Percentiles rank a stretch among this genome's conserved stretches.
phyloP scores from a whole-genome alignment of 2,113 vertebrate genomes.

The Rhegmatorhina hoffmannsi region DNA sequence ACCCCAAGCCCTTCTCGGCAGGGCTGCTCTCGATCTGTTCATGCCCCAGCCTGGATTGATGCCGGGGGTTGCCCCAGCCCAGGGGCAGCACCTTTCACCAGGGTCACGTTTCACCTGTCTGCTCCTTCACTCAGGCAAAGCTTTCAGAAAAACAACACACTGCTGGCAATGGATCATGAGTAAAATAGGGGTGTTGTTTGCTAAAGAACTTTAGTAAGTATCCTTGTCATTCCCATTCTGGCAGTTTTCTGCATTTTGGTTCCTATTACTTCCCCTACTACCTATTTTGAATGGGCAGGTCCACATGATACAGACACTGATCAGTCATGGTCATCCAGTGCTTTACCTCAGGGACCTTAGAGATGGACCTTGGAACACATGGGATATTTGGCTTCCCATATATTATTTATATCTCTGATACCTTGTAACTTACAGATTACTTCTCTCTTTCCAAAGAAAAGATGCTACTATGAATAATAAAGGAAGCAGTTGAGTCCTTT shows the following conservation, averaged over 20 bases:
- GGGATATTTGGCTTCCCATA: not conserved
- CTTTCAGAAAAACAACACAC: constrained; percentile 88
- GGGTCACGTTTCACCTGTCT: constrained; percentile 89
- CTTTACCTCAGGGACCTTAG: not conserved
- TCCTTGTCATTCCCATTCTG: constrained; percentile 90
- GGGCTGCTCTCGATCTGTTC: not conserved
- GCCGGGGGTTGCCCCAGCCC: accelerated
- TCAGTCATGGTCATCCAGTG: not conserved
- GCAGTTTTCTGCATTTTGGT: constrained; percentile 89
- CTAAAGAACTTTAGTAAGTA: constrained; percentile 91
- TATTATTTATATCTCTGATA: not conserved
- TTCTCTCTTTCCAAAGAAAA: not conserved
- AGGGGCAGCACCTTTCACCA: constrained; percentile 29
- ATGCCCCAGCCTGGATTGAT: not conserved
- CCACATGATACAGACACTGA: constrained; percentile 79
- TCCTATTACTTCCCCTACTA: constrained; percentile 88
- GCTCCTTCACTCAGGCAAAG: constrained; percentile 80
- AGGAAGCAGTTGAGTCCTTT: not conserved
- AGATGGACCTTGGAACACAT: not conserved
- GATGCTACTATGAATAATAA: not conserved
- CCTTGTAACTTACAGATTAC: not conserved
- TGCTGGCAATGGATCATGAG: constrained; percentile 84
- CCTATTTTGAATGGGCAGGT: constrained; percentile 86
- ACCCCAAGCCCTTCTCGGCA: not conserved
- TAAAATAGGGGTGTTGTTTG: constrained; percentile 92